Base-by-base conservation (phyloP, 2,113 vertebrate species). In the Aspiorhynchus laticeps region DNA sequence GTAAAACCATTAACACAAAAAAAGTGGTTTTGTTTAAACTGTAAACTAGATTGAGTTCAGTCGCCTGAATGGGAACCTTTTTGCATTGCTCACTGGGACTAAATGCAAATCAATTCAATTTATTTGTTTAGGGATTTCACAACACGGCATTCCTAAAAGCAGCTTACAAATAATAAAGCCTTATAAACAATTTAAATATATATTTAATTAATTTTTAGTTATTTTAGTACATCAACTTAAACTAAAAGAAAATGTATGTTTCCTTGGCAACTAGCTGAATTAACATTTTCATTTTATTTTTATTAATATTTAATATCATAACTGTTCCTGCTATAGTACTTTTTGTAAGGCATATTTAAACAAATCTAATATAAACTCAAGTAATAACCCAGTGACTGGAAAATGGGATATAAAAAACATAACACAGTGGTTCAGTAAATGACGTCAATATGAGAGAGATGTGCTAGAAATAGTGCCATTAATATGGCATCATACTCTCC, bases 401-500 rank as follows among this genome's bases (percentile, higher is more conserved):
- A 81, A 81, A 65, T 46, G 2, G 12, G 11, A 46, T 43, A 24
- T 38, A 11, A 73, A 73, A 73, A 38, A 41, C 6, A 7, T 5
- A 41, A n/a, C 24, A 73, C 33, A 21, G 33, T 24, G 3, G 0
- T 38, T 41, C 69, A 12, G 67, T 74, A 41, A 74, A 74, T 76
- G 1, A 48, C 3, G 14, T 76, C 41, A 76, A 46, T 76, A 26
- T 48, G 41, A 69, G 67, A 71, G 36, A 73, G 36, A 24, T 24
- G 19, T 38, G 38, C n/a, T 28, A 21, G 36, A 81, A 81, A 46
- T 65, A 4, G 41, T 65, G n/a, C 80, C 80, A 82, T 11, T 82
- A 65, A 46, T 46, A 46, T 28, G 15, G 17, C 15, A 65, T 81
- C 36, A 81, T 38, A 61, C 11, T 65, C 59, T 67, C 80, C 80